A percentile compares a stretch with the other conserved stretches of the same genome.
These are phyloP conservation scores for Halocynthia roretzi DNA, from an alignment of 23 tunicate species.

Conservation along the genomic window DNA sequence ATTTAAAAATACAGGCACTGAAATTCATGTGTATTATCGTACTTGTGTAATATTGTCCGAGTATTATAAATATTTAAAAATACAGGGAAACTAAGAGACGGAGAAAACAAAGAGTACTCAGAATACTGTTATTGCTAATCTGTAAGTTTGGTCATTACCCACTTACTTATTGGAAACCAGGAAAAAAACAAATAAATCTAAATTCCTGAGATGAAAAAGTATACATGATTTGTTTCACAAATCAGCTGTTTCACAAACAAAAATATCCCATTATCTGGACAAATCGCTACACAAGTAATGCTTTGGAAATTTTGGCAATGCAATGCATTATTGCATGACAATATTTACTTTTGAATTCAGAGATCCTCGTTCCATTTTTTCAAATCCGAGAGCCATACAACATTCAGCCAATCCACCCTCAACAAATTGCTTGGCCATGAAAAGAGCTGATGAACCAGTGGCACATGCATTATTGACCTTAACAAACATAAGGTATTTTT, in stretches of 20 bases:
- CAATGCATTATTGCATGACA: no score
- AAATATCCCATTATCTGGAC: no score
- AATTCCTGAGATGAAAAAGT: no score
- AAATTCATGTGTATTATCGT: not conserved
- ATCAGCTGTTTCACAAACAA: no score
- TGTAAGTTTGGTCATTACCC: not conserved
- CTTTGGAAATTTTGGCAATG: no score
- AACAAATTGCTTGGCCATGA: slow-evolving; percentile 86
- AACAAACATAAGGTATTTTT: no score
- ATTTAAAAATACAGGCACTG: slow-evolving; percentile 24
- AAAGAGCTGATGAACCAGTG: slow-evolving; percentile 90
- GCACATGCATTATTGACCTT: slow-evolving; percentile 97
- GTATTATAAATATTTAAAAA: no score
- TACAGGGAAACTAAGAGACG: not conserved
- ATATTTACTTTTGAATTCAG: slow-evolving; percentile 48
- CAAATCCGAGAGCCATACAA: slow-evolving; percentile 93
- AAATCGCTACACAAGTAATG: no score
- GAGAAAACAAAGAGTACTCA: not conserved
- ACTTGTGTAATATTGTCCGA: no score
- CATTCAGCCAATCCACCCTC: slow-evolving; percentile 97
- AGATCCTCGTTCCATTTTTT: slow-evolving; percentile 96
- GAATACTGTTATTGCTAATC: not conserved
- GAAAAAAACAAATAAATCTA: no score
- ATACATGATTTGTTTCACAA: no score
- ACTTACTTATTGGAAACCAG: no score